Conservation (phyloP, 2,113 vertebrate species). For the Mellivora capensis region DNA sequence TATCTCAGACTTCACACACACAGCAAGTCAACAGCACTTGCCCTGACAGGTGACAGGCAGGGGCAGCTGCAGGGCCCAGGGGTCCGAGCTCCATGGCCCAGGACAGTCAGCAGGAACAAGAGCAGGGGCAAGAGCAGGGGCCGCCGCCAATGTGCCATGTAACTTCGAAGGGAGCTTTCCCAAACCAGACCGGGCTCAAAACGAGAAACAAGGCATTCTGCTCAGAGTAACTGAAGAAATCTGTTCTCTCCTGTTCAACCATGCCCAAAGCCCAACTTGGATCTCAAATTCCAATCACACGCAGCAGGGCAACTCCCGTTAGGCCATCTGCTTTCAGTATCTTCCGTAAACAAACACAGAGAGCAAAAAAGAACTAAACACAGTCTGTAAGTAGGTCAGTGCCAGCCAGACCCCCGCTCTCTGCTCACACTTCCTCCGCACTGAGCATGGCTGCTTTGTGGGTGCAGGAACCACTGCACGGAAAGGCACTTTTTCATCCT, state of each 20-base stretch:
- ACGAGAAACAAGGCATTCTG: not conserved
- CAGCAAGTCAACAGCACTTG: not conserved
- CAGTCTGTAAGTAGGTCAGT: not conserved
- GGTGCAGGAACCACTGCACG: not conserved
- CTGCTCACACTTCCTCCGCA: not conserved
- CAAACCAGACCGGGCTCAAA: not conserved
- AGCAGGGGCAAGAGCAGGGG: not conserved
- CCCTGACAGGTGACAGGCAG: not conserved
- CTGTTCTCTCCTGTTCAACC: not conserved
- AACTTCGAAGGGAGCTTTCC: not conserved
- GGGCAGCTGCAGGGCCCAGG: not conserved
- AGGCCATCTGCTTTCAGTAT: not conserved
- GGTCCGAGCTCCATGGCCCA: accelerated
- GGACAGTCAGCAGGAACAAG: not conserved
- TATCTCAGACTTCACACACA: not conserved
- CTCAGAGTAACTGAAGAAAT: not conserved
- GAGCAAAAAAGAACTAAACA: not conserved
- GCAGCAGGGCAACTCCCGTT: not conserved
- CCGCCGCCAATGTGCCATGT: not conserved
- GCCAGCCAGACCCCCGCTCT: not conserved
- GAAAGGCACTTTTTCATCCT: not conserved
- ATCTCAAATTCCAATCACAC: not conserved
- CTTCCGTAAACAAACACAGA: not conserved
- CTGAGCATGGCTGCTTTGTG: not conserved
- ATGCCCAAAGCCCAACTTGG: not conserved